A percentile compares a stretch with the other conserved stretches of the same genome.
Conservation (phyloP, 2,113 vertebrate genomes). For the Callionymus lyra region DNA sequence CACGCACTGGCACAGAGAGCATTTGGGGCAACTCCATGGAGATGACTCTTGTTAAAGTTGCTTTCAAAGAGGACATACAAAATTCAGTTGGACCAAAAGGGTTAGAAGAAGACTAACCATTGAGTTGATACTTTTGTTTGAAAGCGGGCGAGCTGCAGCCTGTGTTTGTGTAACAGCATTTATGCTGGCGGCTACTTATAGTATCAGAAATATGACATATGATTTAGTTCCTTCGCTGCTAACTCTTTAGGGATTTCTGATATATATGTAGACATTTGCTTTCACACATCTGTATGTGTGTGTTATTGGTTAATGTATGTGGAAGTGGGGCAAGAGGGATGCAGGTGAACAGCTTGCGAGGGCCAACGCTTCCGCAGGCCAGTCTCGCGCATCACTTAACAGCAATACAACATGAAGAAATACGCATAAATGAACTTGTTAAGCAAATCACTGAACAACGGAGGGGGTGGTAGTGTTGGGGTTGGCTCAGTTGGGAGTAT, state of each 20-base stretch:
- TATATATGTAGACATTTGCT: not conserved
- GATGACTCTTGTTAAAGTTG: constrained; percentile 22
- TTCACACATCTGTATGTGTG: not conserved
- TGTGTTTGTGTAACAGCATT: too few relatives aligned
- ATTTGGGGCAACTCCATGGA: constrained; percentile 26
- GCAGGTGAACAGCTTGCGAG: constrained; percentile 71
- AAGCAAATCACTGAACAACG: constrained; percentile 54
- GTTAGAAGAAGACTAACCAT: not conserved
- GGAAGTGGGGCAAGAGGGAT: constrained; percentile 15
- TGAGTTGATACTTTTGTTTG: too few relatives aligned
- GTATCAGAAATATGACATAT: too few relatives aligned
- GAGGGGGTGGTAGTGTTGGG: constrained; percentile 1
- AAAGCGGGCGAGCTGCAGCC: too few relatives aligned
- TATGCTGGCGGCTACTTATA: too few relatives aligned
- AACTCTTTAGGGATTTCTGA: too few relatives aligned
- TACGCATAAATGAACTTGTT: constrained; percentile 65
- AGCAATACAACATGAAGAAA: constrained; percentile 47
- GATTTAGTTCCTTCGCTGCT: too few relatives aligned
- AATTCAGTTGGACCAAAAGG: constrained; percentile 13
- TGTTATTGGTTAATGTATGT: constrained; percentile 4
- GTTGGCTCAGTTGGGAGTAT: constrained; percentile 1
- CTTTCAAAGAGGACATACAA: constrained; percentile 16
- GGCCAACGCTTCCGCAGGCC: constrained; percentile 55
- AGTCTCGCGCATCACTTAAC: constrained; percentile 64
- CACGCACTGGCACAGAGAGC: constrained; percentile 20